Evolutionary conservation across 2,797 vertebrate genomes (phyloP), one percentile per base, ranked within the genome.

Genomic region (Karalla daura): DNA sequence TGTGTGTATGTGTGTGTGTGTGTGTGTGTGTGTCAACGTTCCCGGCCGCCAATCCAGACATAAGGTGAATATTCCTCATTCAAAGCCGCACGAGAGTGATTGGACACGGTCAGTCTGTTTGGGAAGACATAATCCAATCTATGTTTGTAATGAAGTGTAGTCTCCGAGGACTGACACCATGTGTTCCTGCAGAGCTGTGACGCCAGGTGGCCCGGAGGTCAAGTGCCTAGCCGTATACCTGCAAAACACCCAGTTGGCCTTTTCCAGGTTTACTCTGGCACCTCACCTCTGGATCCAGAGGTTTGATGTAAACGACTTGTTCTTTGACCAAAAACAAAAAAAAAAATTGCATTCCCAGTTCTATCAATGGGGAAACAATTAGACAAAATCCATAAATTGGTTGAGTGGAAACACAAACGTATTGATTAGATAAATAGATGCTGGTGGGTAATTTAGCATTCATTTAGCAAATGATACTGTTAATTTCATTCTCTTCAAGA

Each of bases 61-160:
- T 85, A 89, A 91, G 91, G 89, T 87, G 90, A 86, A 81, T 79
- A 86, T 89, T 89, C 74, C 74, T 66, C 74, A 82, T 79, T 86
- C 76, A 86, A 91, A 90, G 80, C 59, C 37, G 68, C 72, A 33
- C 49, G 78, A 71, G 80, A 83, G 81, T 82, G 91, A 93, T 92
- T 88, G 86, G 89, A 90, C 85, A 91, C 78, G 89, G 84, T 89
- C 88, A 84, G 86, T 88, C 91, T 89, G 92, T 90, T 86, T 88
- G 83, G 81, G 86, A 87, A 88, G 85, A 89, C 63, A 56, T 92
- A 93, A 92, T 93, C 91, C 90, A 85, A 85, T 89, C 81, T 77
- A 84, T 88, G 92, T 88, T 89, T 89, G 87, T 88, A 90, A 91
- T 91, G 86, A 88, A 83, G 86, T 83, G 74, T 74, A 56, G 51